Evolutionary conservation across 2,888 invertebrate species (phyloP), one percentile per base, ranked within the genome.

Genomic region (Dynastes hyllus): DNA sequence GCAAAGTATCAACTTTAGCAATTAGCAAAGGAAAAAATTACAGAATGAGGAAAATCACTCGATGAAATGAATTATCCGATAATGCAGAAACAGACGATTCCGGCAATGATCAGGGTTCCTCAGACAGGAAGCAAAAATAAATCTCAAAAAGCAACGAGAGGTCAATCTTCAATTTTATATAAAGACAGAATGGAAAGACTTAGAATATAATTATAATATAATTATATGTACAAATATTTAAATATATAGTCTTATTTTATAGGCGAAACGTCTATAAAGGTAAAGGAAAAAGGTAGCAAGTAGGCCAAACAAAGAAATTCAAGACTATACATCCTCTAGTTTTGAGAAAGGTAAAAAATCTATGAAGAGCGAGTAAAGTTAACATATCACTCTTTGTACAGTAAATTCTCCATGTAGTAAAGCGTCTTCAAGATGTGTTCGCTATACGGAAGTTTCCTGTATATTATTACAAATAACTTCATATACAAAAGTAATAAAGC

Each of bases 31-130:
- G 77, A n/a, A 40, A 53, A 50, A 53, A 77, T 53, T 63, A 67
- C 58, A 6, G 22, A 81, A 79, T 82, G 80, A 63, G 79, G 79
- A 58, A 80, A 81, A 79, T 22, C 79, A 8, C 53, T 81, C 9
- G 76, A 81, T 29, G 79, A 80, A 69, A 79, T 80, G 63, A 69
- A 37, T 53, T 79, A 45, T 78, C 77, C 32, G 69, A 78, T 29
- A 70, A 53, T 53, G 5, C 16, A 58, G 77, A 37, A 78, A 45
- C 77, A 55, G 75, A 66, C 22, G 75, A 75, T n/a, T 29, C 61
- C 27, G 70, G 51, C 22, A 9, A 53, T 9, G 53, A 53, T 53
- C 53, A 53, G 53, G 53, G 9, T 53, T 53, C 53, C 53, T n/a
- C 53, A 53, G 53, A 53, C 53, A 53, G 53, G 3, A 4, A 9